phyloP scores from a whole-genome alignment of 2,888 invertebrate genomes.

The Phorcus lineatus region DNA sequence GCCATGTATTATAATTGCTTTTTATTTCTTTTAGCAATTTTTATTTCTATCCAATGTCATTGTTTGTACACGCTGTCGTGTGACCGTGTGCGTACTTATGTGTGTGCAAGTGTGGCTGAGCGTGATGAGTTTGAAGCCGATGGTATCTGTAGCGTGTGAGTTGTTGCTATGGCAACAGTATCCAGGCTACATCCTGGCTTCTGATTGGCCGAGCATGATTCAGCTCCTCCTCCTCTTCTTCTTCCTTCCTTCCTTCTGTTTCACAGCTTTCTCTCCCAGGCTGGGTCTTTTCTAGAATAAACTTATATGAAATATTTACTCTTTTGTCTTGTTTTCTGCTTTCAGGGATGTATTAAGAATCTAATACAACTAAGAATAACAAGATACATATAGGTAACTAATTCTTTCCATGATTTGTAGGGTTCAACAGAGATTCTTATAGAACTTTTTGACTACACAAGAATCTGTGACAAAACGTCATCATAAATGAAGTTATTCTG shows the following conservation, averaged over 20 bases:
- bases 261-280: conserved; percentile 23
- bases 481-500: too few species aligned
- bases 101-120: conserved; percentile 24
- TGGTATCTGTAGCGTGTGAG: not conserved
- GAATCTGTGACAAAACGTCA: too few species aligned
- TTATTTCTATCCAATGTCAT: conserved; percentile 10
- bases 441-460: too few species aligned
- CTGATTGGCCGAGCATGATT: conserved; percentile 3
- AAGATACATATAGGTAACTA: too few species aligned
- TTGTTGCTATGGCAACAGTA: not conserved
- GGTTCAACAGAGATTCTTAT: too few species aligned
- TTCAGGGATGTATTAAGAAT: not conserved
- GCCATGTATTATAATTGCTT: not conserved
- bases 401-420: too few species aligned
- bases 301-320: not conserved
- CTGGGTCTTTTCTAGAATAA: conserved; percentile 30
- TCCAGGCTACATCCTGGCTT: not conserved
- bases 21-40: conserved; percentile 14
- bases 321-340: not conserved
- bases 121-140: not conserved
- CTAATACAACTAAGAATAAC: not conserved
- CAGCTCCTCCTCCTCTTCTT: not conserved
- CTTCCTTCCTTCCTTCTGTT: conserved; percentile 3
- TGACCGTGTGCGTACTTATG: conserved; percentile 10
- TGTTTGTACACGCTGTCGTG: conserved; percentile 10